phyloP scores from a whole-genome alignment of 2,797 vertebrate species.

The Benthosema pterotum region DNA sequence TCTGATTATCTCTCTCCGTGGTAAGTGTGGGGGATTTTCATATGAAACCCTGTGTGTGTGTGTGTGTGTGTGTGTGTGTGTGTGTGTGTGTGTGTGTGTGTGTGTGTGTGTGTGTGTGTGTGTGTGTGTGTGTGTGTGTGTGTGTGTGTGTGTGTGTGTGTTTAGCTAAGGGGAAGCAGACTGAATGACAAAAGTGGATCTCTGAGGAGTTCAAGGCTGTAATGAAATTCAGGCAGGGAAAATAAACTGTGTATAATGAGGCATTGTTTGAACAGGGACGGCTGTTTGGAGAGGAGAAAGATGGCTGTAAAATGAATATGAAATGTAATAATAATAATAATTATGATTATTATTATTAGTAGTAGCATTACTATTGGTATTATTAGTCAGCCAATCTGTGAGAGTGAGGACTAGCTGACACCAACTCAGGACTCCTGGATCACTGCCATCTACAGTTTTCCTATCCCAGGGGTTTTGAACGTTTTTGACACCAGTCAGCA shows the following conservation, averaged over 20 bases:
- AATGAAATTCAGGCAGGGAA: slow-evolving; percentile 51
- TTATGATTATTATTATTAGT: background rate
- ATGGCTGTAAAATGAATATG: background rate
- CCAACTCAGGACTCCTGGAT: too few species aligned
- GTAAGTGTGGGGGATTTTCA: slow-evolving; percentile 57
- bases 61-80: too few species aligned
- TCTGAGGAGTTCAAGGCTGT: slow-evolving; percentile 47
- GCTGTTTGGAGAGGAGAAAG: background rate
- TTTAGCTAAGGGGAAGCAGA: slow-evolving; percentile 64
- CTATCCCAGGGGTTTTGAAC: too few species aligned
- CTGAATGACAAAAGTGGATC: slow-evolving; percentile 43
- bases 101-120: too few species aligned
- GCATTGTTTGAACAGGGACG: slow-evolving; percentile 9
- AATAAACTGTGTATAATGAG: slow-evolving; percentile 17
- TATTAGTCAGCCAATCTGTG: too few species aligned
- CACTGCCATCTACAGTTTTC: too few species aligned
- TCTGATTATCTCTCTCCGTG: slow-evolving; percentile 72
- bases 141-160: background rate
- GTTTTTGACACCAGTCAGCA: too few species aligned
- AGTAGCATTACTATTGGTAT: too few species aligned
- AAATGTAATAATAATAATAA: slow-evolving; percentile 9
- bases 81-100: too few species aligned
- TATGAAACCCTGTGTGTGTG: slow-evolving; percentile 43
- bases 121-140: too few species aligned
- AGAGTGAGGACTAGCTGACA: too few species aligned